Conservation (phyloP, 2,113 vertebrate genomes). For the Agapornis roseicollis region DNA sequence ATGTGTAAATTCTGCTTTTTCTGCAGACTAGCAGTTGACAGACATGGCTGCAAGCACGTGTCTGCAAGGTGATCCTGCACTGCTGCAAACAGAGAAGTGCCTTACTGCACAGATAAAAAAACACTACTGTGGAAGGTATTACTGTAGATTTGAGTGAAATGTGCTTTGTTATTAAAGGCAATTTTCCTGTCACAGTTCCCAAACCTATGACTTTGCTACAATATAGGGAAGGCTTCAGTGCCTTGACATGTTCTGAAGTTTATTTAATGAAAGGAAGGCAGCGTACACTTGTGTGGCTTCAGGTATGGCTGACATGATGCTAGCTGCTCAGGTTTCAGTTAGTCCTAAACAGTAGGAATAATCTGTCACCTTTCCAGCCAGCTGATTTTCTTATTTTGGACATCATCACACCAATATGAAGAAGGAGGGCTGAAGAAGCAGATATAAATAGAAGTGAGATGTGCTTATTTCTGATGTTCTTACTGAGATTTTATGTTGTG, state of each 20-base stretch:
- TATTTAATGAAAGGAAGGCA: neutral
- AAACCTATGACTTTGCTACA: neutral
- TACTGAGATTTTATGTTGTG: neutral
- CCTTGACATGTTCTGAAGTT: neutral
- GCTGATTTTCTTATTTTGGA: neutral
- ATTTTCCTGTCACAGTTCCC: neutral
- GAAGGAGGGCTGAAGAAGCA: neutral
- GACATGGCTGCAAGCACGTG: neutral
- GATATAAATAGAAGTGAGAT: neutral
- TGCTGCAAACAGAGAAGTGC: neutral
- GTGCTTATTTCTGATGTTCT: neutral
- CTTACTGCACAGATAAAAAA: neutral
- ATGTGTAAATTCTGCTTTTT: neutral
- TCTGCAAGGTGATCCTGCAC: accelerated
- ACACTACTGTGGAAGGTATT: accelerated
- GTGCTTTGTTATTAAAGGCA: neutral
- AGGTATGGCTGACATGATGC: neutral
- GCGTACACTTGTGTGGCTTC: accelerated
- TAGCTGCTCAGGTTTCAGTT: neutral
- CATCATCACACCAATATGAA: neutral
- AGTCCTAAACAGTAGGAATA: neutral
- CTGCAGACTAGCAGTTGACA: neutral
- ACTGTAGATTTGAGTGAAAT: neutral
- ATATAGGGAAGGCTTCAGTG: neutral
- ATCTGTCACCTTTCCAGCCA: neutral